Percentiles rank a stretch among this genome's conserved stretches.
Conservation (phyloP, 2,888 invertebrate species). For the Pachymerium ferrugineum region DNA sequence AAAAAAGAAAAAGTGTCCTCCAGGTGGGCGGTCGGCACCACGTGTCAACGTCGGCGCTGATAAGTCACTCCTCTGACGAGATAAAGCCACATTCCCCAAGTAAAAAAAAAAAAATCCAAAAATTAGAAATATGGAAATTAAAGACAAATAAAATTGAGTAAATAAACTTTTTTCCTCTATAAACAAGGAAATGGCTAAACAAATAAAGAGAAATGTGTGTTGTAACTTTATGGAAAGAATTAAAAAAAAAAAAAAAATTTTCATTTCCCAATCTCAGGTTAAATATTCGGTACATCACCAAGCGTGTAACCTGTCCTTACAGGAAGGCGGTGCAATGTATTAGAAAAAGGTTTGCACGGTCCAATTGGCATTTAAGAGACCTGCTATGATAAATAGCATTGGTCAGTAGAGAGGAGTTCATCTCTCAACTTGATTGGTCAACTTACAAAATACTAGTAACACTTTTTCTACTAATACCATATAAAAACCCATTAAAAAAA, state of each 20-base stretch:
- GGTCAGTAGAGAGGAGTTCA: neutral
- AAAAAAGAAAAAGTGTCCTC: conserved; percentile 8
- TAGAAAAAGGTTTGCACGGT: conserved; percentile 22
- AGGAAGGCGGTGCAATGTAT: conserved; percentile 19
- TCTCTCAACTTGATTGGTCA: conserved; percentile 21
- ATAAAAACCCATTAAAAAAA: too few species aligned
- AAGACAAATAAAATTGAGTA: too few species aligned
- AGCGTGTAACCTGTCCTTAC: neutral
- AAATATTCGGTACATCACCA: too few species aligned
- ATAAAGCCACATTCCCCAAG: conserved; percentile 4
- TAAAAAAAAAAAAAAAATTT: too few species aligned
- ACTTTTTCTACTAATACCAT: neutral
- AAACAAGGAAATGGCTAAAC: too few species aligned
- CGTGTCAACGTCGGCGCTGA: conserved; percentile 7
- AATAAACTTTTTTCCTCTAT: too few species aligned
- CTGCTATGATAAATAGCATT: neutral
- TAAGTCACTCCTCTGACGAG: conserved; percentile 21
- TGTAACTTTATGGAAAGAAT: too few species aligned
- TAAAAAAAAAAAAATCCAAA: too few species aligned
- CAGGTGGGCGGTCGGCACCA: conserved; percentile 20
- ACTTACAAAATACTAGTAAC: neutral
- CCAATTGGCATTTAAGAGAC: conserved; percentile 17
- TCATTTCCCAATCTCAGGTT: too few species aligned
- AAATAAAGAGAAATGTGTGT: too few species aligned
- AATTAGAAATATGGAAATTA: too few species aligned